Evolutionary conservation across 2,113 vertebrate species (phyloP).

Genomic region (Myrmecobius fasciatus): DNA sequence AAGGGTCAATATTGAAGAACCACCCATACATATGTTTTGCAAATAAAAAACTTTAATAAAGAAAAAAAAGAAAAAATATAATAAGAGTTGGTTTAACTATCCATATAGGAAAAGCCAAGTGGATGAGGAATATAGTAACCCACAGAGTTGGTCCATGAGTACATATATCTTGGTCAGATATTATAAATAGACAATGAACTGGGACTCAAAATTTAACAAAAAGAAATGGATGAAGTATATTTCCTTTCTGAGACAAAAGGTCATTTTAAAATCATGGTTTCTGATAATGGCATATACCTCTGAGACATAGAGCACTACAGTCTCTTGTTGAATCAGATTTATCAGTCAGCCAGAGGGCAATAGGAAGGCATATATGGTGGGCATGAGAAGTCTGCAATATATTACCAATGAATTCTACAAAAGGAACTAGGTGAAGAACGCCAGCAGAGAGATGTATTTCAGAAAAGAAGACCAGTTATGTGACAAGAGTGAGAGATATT

Average conservation of each 20-base stretch:
- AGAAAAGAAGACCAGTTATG: not conserved
- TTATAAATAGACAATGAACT: not conserved
- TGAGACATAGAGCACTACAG: not conserved
- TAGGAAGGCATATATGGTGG: not conserved
- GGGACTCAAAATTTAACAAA: not conserved
- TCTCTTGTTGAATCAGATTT: not conserved
- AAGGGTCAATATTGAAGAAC: too few species aligned
- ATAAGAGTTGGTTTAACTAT: not conserved
- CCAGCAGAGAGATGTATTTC: not conserved
- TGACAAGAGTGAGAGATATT: not conserved
- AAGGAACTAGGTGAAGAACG: not conserved
- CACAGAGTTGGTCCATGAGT: not conserved
- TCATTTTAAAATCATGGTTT: not conserved
- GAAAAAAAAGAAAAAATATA: too few species aligned
- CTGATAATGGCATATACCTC: not conserved
- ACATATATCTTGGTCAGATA: not conserved
- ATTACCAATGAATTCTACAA: not conserved
- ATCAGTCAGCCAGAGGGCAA: not conserved
- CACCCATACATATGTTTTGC: too few species aligned
- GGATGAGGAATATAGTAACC: not conserved
- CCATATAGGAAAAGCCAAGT: not conserved
- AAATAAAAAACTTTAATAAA: too few species aligned
- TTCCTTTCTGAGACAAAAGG: not conserved
- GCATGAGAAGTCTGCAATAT: not conserved
- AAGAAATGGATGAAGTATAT: not conserved